These are phyloP conservation scores for Okamejei kenojei DNA, from an alignment of 2,797 vertebrate genomes.

Conservation along the genomic window DNA sequence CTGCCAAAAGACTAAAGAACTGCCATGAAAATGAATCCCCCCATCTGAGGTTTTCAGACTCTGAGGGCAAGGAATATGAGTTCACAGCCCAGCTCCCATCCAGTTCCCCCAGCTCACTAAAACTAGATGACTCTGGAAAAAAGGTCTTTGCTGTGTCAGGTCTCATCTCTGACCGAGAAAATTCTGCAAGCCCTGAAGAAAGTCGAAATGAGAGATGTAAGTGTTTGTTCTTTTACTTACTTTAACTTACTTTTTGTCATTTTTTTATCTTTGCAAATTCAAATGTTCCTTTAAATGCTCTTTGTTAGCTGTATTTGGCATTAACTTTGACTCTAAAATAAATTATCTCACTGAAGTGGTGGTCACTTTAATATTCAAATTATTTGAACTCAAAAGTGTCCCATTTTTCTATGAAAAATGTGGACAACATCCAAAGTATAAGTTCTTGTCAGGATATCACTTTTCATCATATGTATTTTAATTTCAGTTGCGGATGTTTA, in stretches of 20 bases:
- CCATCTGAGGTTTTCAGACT: constrained; percentile 95
- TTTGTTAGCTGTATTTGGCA: not conserved
- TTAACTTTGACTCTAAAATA: not conserved
- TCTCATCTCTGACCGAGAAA: constrained; percentile 95
- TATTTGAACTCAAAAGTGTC: not conserved
- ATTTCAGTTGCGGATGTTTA: not conserved
- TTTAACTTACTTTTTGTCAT: not conserved
- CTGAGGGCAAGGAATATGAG: constrained; percentile 97
- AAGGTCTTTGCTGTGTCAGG: constrained; percentile 97
- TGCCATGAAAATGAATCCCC: constrained; percentile 92
- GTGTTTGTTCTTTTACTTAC: constrained; percentile 54
- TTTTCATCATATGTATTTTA: not conserved
- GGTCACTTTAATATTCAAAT: not conserved
- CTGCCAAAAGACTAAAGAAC: constrained; percentile 95
- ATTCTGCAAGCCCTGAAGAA: constrained; percentile 93
- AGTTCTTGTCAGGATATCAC: not conserved
- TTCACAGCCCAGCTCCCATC: constrained; percentile 85
- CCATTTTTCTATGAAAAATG: not conserved
- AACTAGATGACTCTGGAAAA: constrained; percentile 92
- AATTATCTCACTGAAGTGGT: not conserved
- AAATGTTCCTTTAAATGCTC: not conserved
- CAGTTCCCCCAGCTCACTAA: constrained; percentile 86
- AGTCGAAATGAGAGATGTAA: constrained; percentile 92
- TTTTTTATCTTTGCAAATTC: constrained; percentile 3
- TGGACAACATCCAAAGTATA: not conserved